Base-by-base conservation (phyloP, 2,888 invertebrate species). In the Germaria angustata region DNA sequence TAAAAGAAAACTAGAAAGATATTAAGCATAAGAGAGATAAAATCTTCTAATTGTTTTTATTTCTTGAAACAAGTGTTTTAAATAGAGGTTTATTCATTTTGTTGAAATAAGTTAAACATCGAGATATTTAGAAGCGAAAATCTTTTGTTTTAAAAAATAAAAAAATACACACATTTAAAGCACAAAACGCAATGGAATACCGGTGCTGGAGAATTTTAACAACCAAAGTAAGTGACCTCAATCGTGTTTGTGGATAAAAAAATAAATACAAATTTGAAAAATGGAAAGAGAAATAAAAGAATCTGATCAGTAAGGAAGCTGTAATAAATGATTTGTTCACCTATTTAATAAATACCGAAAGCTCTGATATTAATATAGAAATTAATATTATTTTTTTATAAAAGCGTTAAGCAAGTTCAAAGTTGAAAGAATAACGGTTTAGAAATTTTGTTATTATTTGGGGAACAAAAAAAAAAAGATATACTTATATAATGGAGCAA, bases 201-300 rank as follows among this genome's bases (percentile, higher is more conserved):
- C 90, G 90, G 89, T 89, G 89, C 90, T 90, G 88, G 88, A 89
- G 88, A 87, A 89, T 89, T 87, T 89, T 88, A 88, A 89, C 89
- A 87, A 88, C 88, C 88, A 90, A 90, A 90, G 91, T 91, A 91
- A 91, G 91, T 91, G 90, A 90, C 90, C 90, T 86, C 89, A 90
- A 88, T 91, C 59, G 44, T 51, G 51, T 8, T 24, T 41, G 51
- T 61, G 28, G 75, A 61, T 7, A 46, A 79, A 44, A 66, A 87
- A 7, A 13, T 44, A 87, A 85, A 63, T 41, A 51, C 28, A 20
- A 36, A 22, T 11, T 55, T 36, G 6, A 66, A 49, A 49, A 53
- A 34, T 34, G 6, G 53, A 55, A 36, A 17, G 46, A 51, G 41
- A 24, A 63, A 8, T 20, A 32, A 69, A 53, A 24, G 34, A 61